Evolutionary conservation across 2,888 invertebrate species (phyloP).

Genomic region (Drosophila rubida): DNA sequence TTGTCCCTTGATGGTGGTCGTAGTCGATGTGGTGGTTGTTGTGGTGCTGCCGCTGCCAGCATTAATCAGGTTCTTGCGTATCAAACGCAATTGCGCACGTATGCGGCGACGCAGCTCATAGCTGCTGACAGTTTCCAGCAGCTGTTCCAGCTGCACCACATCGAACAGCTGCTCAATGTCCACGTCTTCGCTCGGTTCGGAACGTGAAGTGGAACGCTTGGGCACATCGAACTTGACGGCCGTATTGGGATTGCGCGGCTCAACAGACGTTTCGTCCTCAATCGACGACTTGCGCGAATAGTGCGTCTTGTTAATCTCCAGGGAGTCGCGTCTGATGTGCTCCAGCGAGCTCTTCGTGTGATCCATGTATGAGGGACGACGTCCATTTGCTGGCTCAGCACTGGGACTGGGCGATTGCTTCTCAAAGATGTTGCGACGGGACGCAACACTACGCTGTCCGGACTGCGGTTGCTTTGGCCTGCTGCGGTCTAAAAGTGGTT

Average conservation of each 20-base stretch:
- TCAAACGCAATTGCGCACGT: slow-evolving; percentile 90
- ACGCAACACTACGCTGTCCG: slow-evolving; percentile 77
- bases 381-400: slow-evolving; percentile 40
- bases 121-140: slow-evolving; percentile 90
- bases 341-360: slow-evolving; percentile 84
- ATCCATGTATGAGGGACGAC: slow-evolving; percentile 85
- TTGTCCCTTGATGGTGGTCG: slow-evolving; percentile 30
- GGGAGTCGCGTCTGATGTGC: slow-evolving; percentile 83
- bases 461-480: slow-evolving; percentile 29
- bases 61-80: slow-evolving; percentile 88
- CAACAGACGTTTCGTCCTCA: slow-evolving; percentile 82
- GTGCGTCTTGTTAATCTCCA: slow-evolving; percentile 82
- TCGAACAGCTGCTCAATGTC: slow-evolving; percentile 90
- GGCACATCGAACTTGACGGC: slow-evolving; percentile 90
- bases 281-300: slow-evolving; percentile 80
- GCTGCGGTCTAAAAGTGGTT: slow-evolving; percentile 75
- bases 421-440: slow-evolving; percentile 83
- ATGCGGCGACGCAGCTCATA: slow-evolving; percentile 92
- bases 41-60: slow-evolving; percentile 63
- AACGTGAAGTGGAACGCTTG: slow-evolving; percentile 85
- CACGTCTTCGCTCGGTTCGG: slow-evolving; percentile 82
- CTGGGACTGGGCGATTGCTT: slow-evolving; percentile 49
- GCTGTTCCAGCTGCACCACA: slow-evolving; percentile 89
- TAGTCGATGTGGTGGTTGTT: slow-evolving; percentile 46
- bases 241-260: slow-evolving; percentile 85